These are phyloP conservation scores for Sarotherodon lohbergeri DNA, from an alignment of 2,113 vertebrate species.

Conservation along the genomic window DNA sequence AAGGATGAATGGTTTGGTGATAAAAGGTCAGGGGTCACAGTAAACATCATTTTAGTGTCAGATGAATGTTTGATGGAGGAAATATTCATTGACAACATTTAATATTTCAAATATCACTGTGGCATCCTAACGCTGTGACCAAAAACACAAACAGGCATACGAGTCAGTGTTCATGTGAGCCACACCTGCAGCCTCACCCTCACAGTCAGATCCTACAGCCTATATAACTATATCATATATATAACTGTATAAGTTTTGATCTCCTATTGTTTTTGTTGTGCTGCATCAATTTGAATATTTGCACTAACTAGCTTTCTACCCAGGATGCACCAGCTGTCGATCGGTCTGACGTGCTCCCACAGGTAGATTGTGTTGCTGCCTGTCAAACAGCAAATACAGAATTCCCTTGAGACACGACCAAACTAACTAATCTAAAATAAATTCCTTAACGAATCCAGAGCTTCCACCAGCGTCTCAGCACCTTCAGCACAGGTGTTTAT, in stretches of 20 bases:
- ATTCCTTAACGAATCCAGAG: neutral
- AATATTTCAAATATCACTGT: neutral
- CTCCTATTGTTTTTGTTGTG: neutral
- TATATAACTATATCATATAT: neutral
- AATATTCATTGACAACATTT: neutral
- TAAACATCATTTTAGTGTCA: neutral
- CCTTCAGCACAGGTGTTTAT: neutral
- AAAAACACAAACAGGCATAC: neutral
- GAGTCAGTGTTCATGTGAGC: neutral
- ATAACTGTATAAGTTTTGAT: neutral
- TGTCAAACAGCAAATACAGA: neutral
- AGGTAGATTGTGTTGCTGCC: neutral
- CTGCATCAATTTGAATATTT: neutral
- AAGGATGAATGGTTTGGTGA: too few relatives aligned
- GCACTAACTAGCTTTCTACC: neutral
- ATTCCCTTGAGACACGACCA: neutral
- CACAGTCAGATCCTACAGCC: neutral
- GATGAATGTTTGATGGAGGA: neutral
- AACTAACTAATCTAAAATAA: neutral
- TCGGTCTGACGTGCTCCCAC: neutral
- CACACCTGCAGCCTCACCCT: too few relatives aligned
- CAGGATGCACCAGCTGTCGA: neutral
- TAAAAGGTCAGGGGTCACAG: neutral
- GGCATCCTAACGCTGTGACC: neutral
- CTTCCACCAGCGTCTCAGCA: neutral